Evolutionary conservation across 2,797 vertebrate species (phyloP).

Genomic region (Emys orbicularis): DNA sequence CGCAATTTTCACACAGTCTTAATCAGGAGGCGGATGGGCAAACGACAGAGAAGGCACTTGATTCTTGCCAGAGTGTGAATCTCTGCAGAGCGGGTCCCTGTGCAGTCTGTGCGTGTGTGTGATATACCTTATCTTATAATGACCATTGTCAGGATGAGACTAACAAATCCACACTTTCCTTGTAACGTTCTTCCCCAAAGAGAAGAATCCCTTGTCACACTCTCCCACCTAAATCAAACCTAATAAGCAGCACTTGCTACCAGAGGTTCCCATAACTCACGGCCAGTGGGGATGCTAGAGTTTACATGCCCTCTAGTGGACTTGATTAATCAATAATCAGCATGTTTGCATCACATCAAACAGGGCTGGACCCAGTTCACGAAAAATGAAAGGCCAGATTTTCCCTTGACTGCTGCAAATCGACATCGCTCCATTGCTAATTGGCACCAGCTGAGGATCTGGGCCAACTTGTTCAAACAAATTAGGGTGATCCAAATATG

Average conservation of each 20-base stretch:
- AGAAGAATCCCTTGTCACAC: background rate
- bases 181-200: background rate
- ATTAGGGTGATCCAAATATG: constrained; percentile 64
- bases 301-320: constrained; percentile 76
- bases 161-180: background rate
- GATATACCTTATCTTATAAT: background rate
- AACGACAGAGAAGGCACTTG: background rate
- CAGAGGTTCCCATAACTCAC: constrained; percentile 8
- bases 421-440: background rate
- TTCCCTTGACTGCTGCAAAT: background rate
- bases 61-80: background rate
- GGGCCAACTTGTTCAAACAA: constrained; percentile 64
- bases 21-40: background rate
- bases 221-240: background rate
- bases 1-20: background rate
- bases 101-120: background rate
- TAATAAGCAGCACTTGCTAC: background rate
- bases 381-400: background rate
- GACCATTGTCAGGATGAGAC: background rate
- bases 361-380: background rate
- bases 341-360: background rate
- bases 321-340: background rate
- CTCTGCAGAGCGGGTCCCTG: background rate
- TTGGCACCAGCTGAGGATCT: constrained; percentile 58
- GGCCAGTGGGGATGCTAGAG: constrained; percentile 33